Evolutionary conservation across 2,888 invertebrate genomes (phyloP).

Genomic region (Pristionchus entomophagus): DNA sequence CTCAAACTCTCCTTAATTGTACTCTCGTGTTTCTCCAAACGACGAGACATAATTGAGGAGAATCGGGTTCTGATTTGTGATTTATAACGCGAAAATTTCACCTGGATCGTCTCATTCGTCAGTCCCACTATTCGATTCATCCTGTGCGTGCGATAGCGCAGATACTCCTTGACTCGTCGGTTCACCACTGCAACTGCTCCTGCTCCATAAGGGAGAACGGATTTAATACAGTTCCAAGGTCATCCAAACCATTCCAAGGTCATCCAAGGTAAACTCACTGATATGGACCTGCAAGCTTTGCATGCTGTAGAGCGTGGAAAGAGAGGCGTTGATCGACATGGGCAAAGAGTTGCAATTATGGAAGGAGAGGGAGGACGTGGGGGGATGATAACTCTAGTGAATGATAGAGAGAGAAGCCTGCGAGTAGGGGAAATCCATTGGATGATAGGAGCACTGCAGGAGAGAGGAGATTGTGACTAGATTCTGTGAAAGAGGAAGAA

Average conservation of each 20-base stretch:
- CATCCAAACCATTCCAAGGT: no score
- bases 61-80: no score
- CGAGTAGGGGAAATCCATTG: background rate
- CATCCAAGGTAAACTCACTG: background rate
- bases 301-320: background rate
- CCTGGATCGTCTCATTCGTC: background rate
- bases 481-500: background rate
- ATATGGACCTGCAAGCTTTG: background rate
- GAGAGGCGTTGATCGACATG: background rate
- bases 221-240: background rate
- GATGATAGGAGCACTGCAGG: conserved; percentile 17
- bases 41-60: no score
- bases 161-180: background rate
- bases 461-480: background rate
- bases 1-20: no score
- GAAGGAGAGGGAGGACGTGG: conserved; percentile 6
- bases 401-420: conserved; percentile 1
- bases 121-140: background rate
- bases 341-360: background rate
- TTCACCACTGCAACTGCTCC: background rate
- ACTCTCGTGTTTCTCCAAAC: no score
- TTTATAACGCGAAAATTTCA: no score
- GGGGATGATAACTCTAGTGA: conserved; percentile 21
- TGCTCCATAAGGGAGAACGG: background rate
- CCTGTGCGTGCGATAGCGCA: background rate